Evolutionary conservation across 1,140 invertebrate genomes (phyloP), one percentile per base, ranked within the genome.

Genomic region (Drosophila bipectinata): DNA sequence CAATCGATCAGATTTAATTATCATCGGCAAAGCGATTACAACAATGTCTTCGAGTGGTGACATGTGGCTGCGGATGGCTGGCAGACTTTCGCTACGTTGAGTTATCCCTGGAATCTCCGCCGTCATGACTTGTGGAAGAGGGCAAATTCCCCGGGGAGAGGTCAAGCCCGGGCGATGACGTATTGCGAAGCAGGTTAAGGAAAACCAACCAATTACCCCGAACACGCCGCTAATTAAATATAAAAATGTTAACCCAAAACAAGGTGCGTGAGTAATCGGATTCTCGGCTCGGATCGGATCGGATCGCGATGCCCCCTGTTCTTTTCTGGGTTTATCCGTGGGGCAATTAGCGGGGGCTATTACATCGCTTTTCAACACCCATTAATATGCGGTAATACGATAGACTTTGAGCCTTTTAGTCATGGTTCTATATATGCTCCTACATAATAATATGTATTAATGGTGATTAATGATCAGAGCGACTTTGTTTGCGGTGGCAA

Each of bases 1-100:
- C 72, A 80, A 80, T 76, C 76, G 77, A 84, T 80, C 77, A 63
- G 81, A 26, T 69, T 69, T 85, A 80, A 84, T 84, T 85, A 81
- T 73, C 56, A 47, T 47, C 24, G 44, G 10, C 32, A 9, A 15
- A 18, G 67, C 47, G 39, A 44, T 74, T 53, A 66, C 30, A 68
- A 54, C 48, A 67, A 67, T 68, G 49, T 57, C 63, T 56, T 69
- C 32, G 26, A 69, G 41, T 39, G 45, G 47, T 67, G 63, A 63
- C 63, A 51, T 63, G 63, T 32, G 63, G 34, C 18, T 1, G 18
- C 7, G 41, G n/a, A n/a, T 15, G 14, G n/a, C 12, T 39, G 55
- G 55, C 12, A 30, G 24, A 24, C 63, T 57, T 63, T 45, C 39
- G 30, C n/a, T 57, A 15, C 28, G 3, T 5, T n/a, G 15, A 26